Base-by-base conservation (phyloP, 2,113 vertebrate genomes). In the Perca schrenkii region DNA sequence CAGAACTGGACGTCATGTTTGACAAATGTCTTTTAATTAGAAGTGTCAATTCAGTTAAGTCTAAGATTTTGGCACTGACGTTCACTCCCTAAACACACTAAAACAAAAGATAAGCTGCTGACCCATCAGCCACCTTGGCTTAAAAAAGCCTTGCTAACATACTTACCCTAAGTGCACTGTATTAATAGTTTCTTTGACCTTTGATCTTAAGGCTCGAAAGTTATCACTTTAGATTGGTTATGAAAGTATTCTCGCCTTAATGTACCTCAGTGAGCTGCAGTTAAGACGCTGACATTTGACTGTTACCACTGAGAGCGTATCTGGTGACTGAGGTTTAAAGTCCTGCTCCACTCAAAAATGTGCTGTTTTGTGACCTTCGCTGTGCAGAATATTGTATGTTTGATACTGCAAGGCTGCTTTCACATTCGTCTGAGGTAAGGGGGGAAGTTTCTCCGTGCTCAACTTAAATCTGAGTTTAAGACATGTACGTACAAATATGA, bases 11-110 rank as follows among this genome's bases (percentile, higher is more conserved):
- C 36, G 52, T 77, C 68, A 71, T 8, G 3, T 66, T 64, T 79
- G 54, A 79, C 36, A 36, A 52, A 74, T 71, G 67, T 69, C 21
- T 65, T 82, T 77, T 68, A 81, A 71, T 81, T 58, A 75, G 5
- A 70, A 8, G 66, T 10, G 49, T 0, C 57, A 50, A 74, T 64
- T 71, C 34, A 63, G n/a, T 31, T 34, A 8, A 36, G 15, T 4
- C 22, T 14, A 13, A 50, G 12, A 40, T 56, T 47, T 50, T 47
- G 60, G 64, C 1, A 6, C 21, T 50, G 36, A 60, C 5, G 61
- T 72, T 66, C 11, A 40, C 77, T 86, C 74, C 65, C 34, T 64
- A 21, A 70, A 62, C 36, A 56, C 43, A 79, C 31, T 60, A 72
- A 72, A 86, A 72, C 65, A 64, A 69, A 64, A 65, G 79, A 75